These are phyloP conservation scores for Oscheius onirici DNA, from an alignment of 2,888 invertebrate species.

Conservation along the genomic window DNA sequence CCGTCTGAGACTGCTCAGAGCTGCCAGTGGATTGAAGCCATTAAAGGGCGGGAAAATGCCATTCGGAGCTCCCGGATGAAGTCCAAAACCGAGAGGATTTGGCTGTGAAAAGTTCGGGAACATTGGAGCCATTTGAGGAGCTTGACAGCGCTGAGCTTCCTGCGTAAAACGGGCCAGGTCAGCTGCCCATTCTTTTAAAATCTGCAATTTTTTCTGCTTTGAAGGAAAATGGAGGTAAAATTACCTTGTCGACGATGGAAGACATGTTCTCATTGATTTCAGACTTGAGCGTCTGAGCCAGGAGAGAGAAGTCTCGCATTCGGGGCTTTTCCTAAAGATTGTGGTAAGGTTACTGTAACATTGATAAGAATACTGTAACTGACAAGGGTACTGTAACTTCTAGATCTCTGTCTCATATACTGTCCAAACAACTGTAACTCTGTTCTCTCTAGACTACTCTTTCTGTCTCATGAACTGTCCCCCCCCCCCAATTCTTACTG, in stretches of 20 bases:
- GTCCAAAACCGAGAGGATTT: conserved; percentile 36
- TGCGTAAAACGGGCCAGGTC: conserved; percentile 36
- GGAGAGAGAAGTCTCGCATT: conserved; percentile 77
- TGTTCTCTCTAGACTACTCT: too few species aligned
- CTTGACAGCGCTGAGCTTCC: conserved; percentile 19
- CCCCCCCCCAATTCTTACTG: too few species aligned
- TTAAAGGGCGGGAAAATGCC: conserved; percentile 57
- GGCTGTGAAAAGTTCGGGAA: conserved; percentile 44
- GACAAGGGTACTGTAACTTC: neutral
- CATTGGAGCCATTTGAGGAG: conserved; percentile 39
- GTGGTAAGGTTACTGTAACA: neutral
- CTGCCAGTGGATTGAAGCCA: conserved; percentile 43
- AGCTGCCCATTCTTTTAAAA: conserved; percentile 42
- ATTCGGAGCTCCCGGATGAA: conserved; percentile 25
- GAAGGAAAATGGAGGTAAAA: neutral
- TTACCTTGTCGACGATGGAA: conserved; percentile 85
- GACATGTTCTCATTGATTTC: conserved; percentile 87
- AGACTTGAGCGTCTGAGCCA: conserved; percentile 89
- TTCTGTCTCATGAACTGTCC: too few species aligned
- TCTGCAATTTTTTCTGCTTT: too few species aligned
- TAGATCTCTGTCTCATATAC: too few species aligned
- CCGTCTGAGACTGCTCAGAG: conserved; percentile 42
- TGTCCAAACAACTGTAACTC: too few species aligned
- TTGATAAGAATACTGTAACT: neutral
- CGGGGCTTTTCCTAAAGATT: conserved; percentile 31